A percentile compares a stretch with the other conserved stretches of the same genome.
These are phyloP conservation scores for Actinia equina DNA, from an alignment of 64 coral and sea anemone genomes.

Conservation along the genomic window DNA sequence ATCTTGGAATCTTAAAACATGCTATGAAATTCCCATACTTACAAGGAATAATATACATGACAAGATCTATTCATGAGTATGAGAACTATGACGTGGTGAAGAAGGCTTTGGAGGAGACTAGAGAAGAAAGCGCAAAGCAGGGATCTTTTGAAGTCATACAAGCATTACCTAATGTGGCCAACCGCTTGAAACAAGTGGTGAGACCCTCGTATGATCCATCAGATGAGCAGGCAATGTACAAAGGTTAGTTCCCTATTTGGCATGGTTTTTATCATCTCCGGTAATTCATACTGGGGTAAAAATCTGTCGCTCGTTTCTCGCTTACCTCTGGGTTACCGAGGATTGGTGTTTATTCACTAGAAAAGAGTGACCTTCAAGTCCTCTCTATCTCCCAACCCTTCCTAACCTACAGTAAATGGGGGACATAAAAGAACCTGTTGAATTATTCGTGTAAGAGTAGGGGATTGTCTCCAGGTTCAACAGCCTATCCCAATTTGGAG, in stretches of 20 bases:
- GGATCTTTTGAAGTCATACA: conserved; percentile 53
- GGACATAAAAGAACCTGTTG: no score
- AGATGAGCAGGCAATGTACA: not conserved
- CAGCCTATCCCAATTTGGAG: no score
- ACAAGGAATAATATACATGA: conserved; percentile 86
- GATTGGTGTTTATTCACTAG: no score
- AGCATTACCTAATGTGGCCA: conserved; percentile 54
- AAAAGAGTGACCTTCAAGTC: no score
- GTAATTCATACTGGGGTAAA: no score
- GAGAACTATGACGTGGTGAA: conserved; percentile 88
- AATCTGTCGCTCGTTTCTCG: no score
- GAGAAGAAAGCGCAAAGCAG: conserved; percentile 59
- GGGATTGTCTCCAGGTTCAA: no score
- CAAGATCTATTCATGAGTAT: conserved; percentile 55
- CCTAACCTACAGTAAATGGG: no score
- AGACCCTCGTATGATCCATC: not conserved
- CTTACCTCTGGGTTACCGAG: no score
- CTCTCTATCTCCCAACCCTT: no score
- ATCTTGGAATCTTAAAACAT: conserved; percentile 79
- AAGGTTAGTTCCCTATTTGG: not conserved
- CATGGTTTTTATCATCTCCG: no score
- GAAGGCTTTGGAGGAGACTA: conserved; percentile 69
- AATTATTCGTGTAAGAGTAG: no score
- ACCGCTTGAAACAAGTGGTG: conserved; percentile 25
- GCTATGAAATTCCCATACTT: conserved; percentile 86